Conservation (phyloP, 2,797 vertebrate genomes). For the Aplochiton taeniatus region DNA sequence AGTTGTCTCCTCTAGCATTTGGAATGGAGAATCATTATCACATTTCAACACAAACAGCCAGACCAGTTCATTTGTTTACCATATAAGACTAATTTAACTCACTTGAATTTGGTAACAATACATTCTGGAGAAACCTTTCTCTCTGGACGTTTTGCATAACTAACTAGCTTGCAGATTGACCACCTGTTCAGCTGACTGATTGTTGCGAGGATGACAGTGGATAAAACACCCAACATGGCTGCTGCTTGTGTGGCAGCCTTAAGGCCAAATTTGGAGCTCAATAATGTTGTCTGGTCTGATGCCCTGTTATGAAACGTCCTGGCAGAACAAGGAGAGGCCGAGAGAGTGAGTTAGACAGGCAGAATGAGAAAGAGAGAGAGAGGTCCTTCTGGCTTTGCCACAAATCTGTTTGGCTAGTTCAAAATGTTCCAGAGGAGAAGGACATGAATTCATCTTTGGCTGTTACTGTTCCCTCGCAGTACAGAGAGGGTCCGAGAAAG, state of each 20-base stretch:
- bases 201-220: neutral
- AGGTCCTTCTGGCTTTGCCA: neutral
- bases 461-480: neutral
- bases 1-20: neutral
- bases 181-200: neutral
- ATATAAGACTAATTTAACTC: neutral
- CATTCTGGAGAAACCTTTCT: neutral
- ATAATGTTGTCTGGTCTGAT: constrained; percentile 7
- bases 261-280: constrained; percentile 12
- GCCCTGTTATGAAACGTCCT: constrained; percentile 12
- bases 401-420: constrained; percentile 18
- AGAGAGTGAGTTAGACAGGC: neutral
- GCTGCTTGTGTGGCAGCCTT: constrained; percentile 1
- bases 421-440: constrained; percentile 15
- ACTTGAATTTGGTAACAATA: constrained; percentile 2
- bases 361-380: neutral
- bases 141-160: neutral
- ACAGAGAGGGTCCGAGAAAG: neutral
- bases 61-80: neutral
- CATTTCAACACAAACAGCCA: neutral
- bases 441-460: neutral
- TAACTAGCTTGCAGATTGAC: neutral
- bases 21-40: neutral
- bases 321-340: constrained; percentile 1
- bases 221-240: neutral